Conservation (phyloP, 2,888 invertebrate genomes). For the Phengaris alcon region DNA sequence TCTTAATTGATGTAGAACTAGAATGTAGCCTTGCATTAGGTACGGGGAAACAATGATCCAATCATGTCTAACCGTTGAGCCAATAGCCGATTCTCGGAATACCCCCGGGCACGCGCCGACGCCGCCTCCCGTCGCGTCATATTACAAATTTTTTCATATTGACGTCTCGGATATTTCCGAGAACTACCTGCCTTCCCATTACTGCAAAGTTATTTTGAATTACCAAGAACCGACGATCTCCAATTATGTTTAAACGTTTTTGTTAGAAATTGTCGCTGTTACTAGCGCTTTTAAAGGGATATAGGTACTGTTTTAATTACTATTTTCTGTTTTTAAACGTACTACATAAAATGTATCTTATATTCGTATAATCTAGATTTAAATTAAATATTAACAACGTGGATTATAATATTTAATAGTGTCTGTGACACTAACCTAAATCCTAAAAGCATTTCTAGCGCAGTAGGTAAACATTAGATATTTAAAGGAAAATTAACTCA, state of each 20-base stretch:
- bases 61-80: conserved; percentile 42
- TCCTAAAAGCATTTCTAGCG: not conserved
- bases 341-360: not conserved
- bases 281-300: conserved; percentile 1
- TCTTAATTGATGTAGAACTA: not conserved
- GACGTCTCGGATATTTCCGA: conserved; percentile 64
- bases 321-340: not conserved
- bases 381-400: not conserved
- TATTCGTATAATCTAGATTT: not conserved
- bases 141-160: conserved; percentile 62
- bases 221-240: conserved; percentile 18
- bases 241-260: conserved; percentile 11
- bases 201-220: conserved; percentile 44
- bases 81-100: conserved; percentile 64
- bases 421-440: not conserved
- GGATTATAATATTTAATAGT: not conserved
- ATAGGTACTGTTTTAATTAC: conserved; percentile 3
- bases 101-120: conserved; percentile 62
- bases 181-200: conserved; percentile 54
- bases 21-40: not conserved
- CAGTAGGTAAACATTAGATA: not conserved
- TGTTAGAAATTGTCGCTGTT: conserved; percentile 1
- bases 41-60: conserved; percentile 36
- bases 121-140: conserved; percentile 45
- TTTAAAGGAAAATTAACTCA: not conserved